Conservation (phyloP, 2,888 invertebrate genomes). For the Campoletis raptor region DNA sequence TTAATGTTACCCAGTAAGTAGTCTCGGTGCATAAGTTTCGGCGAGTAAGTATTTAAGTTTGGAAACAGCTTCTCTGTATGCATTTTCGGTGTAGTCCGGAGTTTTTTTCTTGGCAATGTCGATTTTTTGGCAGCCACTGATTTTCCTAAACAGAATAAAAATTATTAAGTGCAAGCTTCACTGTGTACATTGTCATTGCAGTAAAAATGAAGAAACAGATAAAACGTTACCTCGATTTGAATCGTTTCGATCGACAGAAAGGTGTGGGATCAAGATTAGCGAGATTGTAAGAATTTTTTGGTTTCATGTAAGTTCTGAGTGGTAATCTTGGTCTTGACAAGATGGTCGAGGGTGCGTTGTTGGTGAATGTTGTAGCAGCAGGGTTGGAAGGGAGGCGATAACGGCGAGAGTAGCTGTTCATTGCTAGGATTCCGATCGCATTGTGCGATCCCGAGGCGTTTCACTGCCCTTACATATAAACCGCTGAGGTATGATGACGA, state of each 20-base stretch:
- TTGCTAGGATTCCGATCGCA: constrained; percentile 76
- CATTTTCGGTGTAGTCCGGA: constrained; percentile 93
- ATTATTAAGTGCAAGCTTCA: not conserved
- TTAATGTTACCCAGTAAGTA: constrained; percentile 73
- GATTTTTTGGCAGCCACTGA: constrained; percentile 83
- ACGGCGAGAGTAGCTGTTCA: constrained; percentile 74
- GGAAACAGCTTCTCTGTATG: constrained; percentile 94
- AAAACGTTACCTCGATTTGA: constrained; percentile 76
- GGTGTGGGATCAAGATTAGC: constrained; percentile 70
- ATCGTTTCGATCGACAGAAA: constrained; percentile 74
- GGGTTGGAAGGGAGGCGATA: constrained; percentile 69
- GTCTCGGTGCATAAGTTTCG: constrained; percentile 90
- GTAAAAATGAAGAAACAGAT: constrained; percentile 18
- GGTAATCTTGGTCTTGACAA: constrained; percentile 72
- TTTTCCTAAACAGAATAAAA: constrained; percentile 78
- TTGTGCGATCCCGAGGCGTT: constrained; percentile 68
- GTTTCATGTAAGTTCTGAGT: constrained; percentile 68
- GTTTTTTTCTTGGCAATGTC: constrained; percentile 87
- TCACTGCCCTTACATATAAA: constrained; percentile 71
- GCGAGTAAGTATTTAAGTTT: constrained; percentile 91
- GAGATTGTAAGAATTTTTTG: constrained; percentile 69
- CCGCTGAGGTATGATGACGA: constrained; percentile 46
- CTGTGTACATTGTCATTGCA: constrained; percentile 26
- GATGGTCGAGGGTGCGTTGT: constrained; percentile 65
- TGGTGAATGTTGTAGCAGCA: constrained; percentile 68